Conservation (phyloP, 2,797 vertebrate genomes). For the Heteromormyrus szaboi region DNA sequence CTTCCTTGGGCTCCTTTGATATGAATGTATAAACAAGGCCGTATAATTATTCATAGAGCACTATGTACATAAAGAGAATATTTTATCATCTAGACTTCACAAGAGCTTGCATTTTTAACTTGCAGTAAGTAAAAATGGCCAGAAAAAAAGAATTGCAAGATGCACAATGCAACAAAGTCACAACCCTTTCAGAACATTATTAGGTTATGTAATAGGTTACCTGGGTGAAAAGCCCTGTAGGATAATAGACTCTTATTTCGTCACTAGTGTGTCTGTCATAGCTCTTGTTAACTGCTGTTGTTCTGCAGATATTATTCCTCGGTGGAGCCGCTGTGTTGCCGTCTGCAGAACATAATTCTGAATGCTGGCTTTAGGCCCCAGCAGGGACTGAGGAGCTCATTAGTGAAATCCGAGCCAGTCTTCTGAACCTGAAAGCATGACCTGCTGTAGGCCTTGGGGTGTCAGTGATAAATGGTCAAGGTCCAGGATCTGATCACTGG, state of each 20-base stretch:
- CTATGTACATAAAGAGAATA: neutral
- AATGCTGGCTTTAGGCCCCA: neutral
- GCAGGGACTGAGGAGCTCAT: neutral
- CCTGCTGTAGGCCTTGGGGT: neutral
- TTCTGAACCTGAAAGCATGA: neutral
- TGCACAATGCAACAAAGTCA: neutral
- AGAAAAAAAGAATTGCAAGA: neutral
- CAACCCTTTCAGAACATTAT: neutral
- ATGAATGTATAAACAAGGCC: neutral
- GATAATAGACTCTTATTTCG: neutral
- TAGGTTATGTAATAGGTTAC: neutral
- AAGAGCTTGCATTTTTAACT: neutral
- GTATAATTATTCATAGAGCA: neutral
- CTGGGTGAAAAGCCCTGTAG: neutral
- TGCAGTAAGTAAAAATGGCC: neutral
- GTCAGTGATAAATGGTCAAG: neutral
- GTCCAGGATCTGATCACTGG: neutral
- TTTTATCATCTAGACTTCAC: neutral
- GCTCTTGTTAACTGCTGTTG: conserved; percentile 2
- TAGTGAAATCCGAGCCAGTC: neutral
- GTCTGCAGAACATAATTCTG: neutral
- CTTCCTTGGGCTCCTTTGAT: neutral
- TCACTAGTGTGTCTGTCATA: neutral
- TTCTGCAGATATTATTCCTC: conserved; percentile 7
- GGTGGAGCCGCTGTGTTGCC: neutral